A percentile compares a stretch with the other conserved stretches of the same genome.
These are phyloP conservation scores for Sebastes alutus DNA, from an alignment of 2,797 vertebrate species.

Conservation along the genomic window DNA sequence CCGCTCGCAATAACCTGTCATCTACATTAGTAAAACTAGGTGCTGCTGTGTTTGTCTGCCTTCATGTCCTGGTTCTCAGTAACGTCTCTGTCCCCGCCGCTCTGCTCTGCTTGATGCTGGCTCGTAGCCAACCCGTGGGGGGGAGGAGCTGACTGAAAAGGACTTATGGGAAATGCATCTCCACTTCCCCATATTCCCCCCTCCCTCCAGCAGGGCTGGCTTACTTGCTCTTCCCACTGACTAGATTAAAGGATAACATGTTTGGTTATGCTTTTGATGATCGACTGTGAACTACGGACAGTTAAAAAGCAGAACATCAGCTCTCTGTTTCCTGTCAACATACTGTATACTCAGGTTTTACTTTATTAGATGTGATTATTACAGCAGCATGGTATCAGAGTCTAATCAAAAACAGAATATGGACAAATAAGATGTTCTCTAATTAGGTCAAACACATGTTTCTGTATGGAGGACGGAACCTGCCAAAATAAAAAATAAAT, in stretches of 20 bases:
- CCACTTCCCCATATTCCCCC: conserved; percentile 76
- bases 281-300: not conserved
- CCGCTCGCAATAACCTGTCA: conserved; percentile 9
- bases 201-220: conserved; percentile 30
- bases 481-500: no score
- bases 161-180: conserved; percentile 86
- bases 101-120: conserved; percentile 48
- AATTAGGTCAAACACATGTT: not conserved
- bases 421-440: not conserved
- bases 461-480: not conserved
- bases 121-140: conserved; percentile 56
- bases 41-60: conserved; percentile 25
- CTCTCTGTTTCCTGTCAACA: not conserved
- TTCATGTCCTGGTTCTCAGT: conserved; percentile 39
- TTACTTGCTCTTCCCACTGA: conserved; percentile 38
- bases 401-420: conserved; percentile 5
- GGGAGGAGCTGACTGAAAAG: conserved; percentile 69
- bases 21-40: conserved; percentile 40
- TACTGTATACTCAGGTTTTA: not conserved
- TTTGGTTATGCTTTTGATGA: conserved; percentile 24
- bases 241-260: conserved; percentile 45
- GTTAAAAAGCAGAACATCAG: not conserved
- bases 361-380: not conserved
- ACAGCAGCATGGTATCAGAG: not conserved
- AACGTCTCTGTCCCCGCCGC: conserved; percentile 22